A percentile compares a stretch with the other conserved stretches of the same genome.
Conservation (phyloP, 1,140 invertebrate genomes). For the Apis cerana region DNA sequence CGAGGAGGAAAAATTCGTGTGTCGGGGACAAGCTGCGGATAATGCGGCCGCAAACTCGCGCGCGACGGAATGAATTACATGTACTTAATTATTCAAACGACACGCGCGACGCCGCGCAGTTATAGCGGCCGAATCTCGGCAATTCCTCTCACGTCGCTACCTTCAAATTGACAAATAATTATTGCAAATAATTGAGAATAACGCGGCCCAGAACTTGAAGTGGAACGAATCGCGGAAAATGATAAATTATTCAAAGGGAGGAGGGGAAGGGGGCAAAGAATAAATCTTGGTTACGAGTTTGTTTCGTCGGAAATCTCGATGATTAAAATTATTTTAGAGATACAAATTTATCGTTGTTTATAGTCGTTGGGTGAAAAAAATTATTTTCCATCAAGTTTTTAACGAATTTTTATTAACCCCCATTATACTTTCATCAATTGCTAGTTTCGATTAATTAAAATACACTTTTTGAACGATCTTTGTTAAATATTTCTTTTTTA, state of each 20-base stretch:
- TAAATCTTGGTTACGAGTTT: no score
- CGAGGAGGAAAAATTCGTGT: neutral
- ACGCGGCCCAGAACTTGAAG: neutral
- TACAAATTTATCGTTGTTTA: no score
- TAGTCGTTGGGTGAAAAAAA: no score
- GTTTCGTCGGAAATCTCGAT: no score
- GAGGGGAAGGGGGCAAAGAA: no score
- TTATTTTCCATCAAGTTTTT: no score
- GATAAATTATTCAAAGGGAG: neutral
- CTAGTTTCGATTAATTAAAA: no score
- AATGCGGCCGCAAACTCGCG: conserved; percentile 1
- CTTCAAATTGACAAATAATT: neutral
- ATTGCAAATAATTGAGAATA: conserved; percentile 3
- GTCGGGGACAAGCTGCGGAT: neutral
- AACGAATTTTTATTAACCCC: no score
- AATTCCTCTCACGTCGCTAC: neutral
- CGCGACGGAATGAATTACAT: conserved; percentile 18
- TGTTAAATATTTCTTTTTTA: no score
- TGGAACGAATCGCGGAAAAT: neutral
- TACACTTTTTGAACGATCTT: no score
- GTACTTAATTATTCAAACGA: conserved; percentile 22
- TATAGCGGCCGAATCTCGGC: neutral
- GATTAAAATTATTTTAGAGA: no score
- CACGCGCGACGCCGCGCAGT: neutral
- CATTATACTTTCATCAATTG: no score